A percentile compares a stretch with the other conserved stretches of the same genome.
Conservation (phyloP, 2,888 invertebrate genomes). For the Meiosimyza decipiens region DNA sequence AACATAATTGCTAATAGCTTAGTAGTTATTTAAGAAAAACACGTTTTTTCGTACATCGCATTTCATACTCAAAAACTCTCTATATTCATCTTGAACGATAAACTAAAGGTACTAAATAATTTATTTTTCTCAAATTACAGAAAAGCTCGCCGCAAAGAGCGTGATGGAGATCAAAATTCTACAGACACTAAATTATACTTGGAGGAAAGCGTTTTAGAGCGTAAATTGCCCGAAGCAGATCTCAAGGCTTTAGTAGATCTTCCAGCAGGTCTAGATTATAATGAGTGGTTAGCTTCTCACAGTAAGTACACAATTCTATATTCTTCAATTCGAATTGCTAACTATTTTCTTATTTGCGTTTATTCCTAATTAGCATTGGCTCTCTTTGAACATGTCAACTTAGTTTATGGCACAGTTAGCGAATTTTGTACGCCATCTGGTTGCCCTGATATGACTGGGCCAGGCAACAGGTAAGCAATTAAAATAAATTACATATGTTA, state of each 20-base stretch:
- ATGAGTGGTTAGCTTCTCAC: slow-evolving; percentile 99
- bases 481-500: too few species aligned
- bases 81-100: too few species aligned
- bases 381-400: slow-evolving; percentile 98
- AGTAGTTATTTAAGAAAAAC: too few species aligned
- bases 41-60: too few species aligned
- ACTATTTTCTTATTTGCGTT: background rate
- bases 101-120: background rate
- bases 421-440: slow-evolving; percentile 97
- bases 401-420: slow-evolving; percentile 97
- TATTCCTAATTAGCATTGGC: slow-evolving; percentile 79
- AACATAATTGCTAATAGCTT: too few species aligned
- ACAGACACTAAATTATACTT: slow-evolving; percentile 94
- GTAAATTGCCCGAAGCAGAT: slow-evolving; percentile 94
- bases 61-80: too few species aligned
- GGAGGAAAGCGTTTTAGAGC: slow-evolving; percentile 93
- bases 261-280: slow-evolving; percentile 95
- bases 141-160: slow-evolving; percentile 97
- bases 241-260: slow-evolving; percentile 93
- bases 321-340: background rate
- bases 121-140: slow-evolving; percentile 69
- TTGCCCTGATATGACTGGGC: slow-evolving; percentile 97
- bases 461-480: slow-evolving; percentile 82
- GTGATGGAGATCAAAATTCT: slow-evolving; percentile 81
- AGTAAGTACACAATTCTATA: slow-evolving; percentile 73